Evolutionary conservation across 2,113 vertebrate genomes (phyloP), one percentile per base, ranked within the genome.

Genomic region (Microtus pennsylvanicus): DNA sequence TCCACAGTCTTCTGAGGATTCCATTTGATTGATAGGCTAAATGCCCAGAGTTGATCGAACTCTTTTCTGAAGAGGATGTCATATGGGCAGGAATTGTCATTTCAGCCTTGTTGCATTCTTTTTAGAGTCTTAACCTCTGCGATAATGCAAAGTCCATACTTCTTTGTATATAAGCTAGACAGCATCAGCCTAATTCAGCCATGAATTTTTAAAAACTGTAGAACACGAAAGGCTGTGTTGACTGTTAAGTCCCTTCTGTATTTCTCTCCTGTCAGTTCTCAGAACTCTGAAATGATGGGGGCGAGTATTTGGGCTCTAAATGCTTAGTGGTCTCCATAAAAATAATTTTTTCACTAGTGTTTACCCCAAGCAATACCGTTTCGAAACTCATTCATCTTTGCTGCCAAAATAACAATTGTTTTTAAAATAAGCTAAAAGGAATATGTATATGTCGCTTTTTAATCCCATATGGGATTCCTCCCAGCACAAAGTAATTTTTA

Each of bases 391-490:
- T 93, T 95, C 86, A 88, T 96, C 93, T 97, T 89, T 96, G 63
- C 90, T 96, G 92, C 86, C 93, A 97, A 97, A 98, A 97, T 92
- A 95, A 97, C 97, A 42, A 47, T 96, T 92, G 72, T 96, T 83
- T 96, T 94, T 63, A 61, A 91, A 87, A 82, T 6, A 4, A 87
- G 35, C 58, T 33, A 4, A n/a, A 38, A 45, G 50, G 90, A 93
- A 76, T 86, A 42, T 30, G 94, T 97, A 94, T 98, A 95, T 97
- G 58, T 96, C 97, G 94, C 96, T 78, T 94, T 90, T 90, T 89
- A 90, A 94, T 88, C 82, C 58, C 26, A 91, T 80, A 17, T 47
- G 72, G 38, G 28, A 50, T 42, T 19, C 13, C 21, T 70, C 45
- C 22, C 74, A n/a, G 21, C 28, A 47, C 61, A 67, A 35, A 22